Percentiles rank a stretch among this genome's conserved stretches.
Evolutionary conservation across 2,797 vertebrate genomes (phyloP).

Genomic region (Podargus strigoides): DNA sequence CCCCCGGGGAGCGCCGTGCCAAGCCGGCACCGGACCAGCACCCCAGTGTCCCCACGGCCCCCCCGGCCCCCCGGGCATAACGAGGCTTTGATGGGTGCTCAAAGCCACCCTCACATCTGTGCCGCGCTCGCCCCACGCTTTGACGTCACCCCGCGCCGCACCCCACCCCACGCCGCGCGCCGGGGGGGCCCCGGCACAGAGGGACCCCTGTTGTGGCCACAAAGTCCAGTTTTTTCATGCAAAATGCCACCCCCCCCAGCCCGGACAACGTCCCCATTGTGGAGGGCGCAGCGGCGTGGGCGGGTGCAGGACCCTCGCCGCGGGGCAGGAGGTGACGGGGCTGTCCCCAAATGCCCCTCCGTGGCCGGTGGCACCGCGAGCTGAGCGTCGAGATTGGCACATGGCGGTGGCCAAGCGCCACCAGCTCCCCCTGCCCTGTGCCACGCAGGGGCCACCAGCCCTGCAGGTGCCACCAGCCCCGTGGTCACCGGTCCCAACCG

Average conservation of each 20-base stretch:
- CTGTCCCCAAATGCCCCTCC: conserved; percentile 23
- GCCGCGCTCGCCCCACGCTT: conserved; percentile 41
- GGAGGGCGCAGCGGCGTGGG: neutral
- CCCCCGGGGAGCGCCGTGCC: neutral
- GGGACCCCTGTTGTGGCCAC: conserved; percentile 38
- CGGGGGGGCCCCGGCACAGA: neutral
- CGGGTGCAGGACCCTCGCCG: neutral
- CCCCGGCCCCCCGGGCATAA: neutral
- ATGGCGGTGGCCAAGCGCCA: accelerated
- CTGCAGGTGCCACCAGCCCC: neutral
- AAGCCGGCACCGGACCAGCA: neutral
- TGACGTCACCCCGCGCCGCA: neutral
- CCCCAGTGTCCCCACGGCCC: neutral
- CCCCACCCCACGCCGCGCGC: conserved; percentile 9
- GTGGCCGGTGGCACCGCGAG: accelerated
- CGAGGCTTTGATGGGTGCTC: neutral
- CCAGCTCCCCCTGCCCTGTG: neutral
- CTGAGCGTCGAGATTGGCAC: neutral
- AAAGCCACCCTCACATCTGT: conserved; percentile 31
- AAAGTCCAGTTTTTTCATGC: neutral
- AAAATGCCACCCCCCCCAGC: neutral
- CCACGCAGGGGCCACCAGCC: neutral
- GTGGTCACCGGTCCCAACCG: no score
- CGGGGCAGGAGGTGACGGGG: conserved; percentile 9
- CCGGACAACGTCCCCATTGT: conserved; percentile 27